These are phyloP conservation scores for Mungos mungo DNA, from an alignment of 2,113 vertebrate species.

Conservation along the genomic window DNA sequence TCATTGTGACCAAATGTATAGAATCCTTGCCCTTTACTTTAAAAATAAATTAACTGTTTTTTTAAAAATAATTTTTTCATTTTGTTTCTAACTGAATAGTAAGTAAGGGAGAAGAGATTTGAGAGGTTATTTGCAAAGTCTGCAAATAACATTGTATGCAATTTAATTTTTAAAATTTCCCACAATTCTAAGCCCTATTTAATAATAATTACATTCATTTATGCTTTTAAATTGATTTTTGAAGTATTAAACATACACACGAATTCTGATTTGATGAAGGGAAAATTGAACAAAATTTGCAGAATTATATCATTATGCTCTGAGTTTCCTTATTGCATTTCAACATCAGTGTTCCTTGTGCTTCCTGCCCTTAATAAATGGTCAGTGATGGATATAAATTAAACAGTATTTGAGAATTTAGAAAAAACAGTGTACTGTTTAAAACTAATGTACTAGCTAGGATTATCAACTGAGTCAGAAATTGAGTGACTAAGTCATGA, in stretches of 20 bases:
- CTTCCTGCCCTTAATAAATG: constrained; percentile 73
- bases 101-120: background rate
- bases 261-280: constrained; percentile 74
- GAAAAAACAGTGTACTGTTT: constrained; percentile 41
- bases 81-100: background rate
- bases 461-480: constrained; percentile 34
- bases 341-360: constrained; percentile 56
- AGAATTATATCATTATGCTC: constrained; percentile 72
- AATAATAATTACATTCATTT: constrained; percentile 64
- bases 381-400: constrained; percentile 72
- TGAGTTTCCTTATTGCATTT: constrained; percentile 77
- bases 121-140: constrained; percentile 37
- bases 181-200: constrained; percentile 46
- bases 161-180: background rate
- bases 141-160: background rate
- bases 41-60: background rate
- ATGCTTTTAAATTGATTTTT: constrained; percentile 69
- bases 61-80: background rate
- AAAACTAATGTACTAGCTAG: constrained; percentile 21
- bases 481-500: background rate
- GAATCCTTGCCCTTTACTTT: background rate
- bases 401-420: constrained; percentile 58
- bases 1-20: background rate
- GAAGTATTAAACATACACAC: constrained; percentile 64
- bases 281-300: constrained; percentile 75